A percentile compares a stretch with the other conserved stretches of the same genome.
These are phyloP conservation scores for Pinctada fucata DNA, from an alignment of 2,888 invertebrate species.

Conservation along the genomic window DNA sequence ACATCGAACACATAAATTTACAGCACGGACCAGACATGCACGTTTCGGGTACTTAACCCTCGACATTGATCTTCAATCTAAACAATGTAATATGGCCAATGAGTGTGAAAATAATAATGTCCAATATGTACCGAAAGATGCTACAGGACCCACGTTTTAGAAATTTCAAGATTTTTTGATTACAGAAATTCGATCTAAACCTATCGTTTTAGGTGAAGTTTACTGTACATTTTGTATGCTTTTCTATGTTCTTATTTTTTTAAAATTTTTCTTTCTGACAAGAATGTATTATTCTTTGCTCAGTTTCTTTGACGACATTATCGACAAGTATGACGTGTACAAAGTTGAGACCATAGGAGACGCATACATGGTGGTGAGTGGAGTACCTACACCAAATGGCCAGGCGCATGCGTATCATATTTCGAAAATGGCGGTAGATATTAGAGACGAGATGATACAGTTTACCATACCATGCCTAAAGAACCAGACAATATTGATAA, in stretches of 20 bases:
- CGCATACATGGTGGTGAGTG: constrained; percentile 34
- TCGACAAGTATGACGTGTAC: constrained; percentile 32
- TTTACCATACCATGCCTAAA: constrained; percentile 11
- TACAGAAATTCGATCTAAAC: too few species aligned
- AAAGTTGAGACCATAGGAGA: constrained; percentile 34
- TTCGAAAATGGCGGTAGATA: constrained; percentile 17
- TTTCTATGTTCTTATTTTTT: neutral
- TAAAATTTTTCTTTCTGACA: neutral
- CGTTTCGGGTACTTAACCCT: too few species aligned
- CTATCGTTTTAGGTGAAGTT: too few species aligned
- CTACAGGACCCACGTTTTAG: too few species aligned
- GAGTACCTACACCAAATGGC: constrained; percentile 28
- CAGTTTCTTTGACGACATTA: constrained; percentile 29
- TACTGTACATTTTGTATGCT: neutral
- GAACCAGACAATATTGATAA: constrained; percentile 3
- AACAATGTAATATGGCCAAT: too few species aligned
- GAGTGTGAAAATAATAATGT: too few species aligned
- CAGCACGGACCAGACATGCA: too few species aligned
- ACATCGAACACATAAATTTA: too few species aligned
- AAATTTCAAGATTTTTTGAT: too few species aligned
- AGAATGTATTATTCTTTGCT: neutral
- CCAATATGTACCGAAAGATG: neutral
- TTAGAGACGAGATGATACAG: constrained; percentile 8
- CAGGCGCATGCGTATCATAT: constrained; percentile 16
- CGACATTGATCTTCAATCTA: too few species aligned